phyloP scores from a whole-genome alignment of 2,113 vertebrate species.

The Acanthisitta chloris region DNA sequence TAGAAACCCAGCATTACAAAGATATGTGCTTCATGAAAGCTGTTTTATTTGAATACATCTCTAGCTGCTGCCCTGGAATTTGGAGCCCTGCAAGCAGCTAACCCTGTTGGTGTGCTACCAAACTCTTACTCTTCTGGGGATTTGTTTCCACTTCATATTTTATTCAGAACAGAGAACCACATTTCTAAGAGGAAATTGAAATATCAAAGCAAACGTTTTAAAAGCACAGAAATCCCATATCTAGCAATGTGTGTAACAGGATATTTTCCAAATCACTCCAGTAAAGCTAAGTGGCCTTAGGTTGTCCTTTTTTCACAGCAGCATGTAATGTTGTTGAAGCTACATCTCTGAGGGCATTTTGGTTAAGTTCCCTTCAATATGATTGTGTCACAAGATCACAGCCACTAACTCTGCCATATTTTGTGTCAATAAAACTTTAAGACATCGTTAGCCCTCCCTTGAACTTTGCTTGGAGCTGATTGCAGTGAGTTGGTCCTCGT shows the following conservation, averaged over 20 bases:
- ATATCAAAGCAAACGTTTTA: background rate
- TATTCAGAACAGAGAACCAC: background rate
- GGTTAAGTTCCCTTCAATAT: background rate
- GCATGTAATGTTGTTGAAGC: background rate
- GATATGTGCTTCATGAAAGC: background rate
- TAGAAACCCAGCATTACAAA: background rate
- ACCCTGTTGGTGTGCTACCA: background rate
- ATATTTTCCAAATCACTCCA: background rate
- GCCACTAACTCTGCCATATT: background rate
- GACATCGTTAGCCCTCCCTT: background rate
- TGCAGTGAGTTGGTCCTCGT: background rate
- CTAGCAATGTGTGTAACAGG: background rate
- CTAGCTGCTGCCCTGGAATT: background rate
- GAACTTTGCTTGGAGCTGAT: slow-evolving; percentile 1
- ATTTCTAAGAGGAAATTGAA: background rate
- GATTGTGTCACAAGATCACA: slow-evolving; percentile 9
- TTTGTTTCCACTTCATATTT: background rate
- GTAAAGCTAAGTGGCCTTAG: background rate
- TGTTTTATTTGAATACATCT: background rate
- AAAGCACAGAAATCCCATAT: background rate
- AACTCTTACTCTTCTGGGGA: background rate
- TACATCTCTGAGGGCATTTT: slow-evolving; percentile 4
- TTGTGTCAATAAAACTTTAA: slow-evolving; percentile 27
- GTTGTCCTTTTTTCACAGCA: background rate
- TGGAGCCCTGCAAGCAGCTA: background rate